Conservation (phyloP, 2,113 vertebrate species). For the Cavia aperea region DNA sequence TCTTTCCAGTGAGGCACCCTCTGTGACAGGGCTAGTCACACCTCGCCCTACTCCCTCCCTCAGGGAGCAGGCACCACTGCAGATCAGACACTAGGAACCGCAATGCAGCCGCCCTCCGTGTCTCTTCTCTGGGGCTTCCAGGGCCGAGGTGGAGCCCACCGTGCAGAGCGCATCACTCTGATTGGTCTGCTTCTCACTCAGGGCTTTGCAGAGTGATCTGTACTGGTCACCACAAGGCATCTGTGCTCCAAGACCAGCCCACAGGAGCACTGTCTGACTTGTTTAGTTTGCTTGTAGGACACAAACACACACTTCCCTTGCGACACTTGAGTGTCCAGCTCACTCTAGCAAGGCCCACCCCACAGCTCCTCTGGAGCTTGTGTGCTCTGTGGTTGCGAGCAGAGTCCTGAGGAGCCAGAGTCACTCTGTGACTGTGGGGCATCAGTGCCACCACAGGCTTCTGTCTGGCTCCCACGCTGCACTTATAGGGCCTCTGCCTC, state of each 20-base stretch:
- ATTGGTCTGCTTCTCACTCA: accelerated
- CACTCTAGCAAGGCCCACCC: not conserved
- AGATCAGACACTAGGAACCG: not conserved
- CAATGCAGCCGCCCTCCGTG: not conserved
- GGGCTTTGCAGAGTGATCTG: not conserved
- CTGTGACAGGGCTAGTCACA: not conserved
- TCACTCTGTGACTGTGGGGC: not conserved
- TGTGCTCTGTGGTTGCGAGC: not conserved
- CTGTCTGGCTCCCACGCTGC: not conserved
- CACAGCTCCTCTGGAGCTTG: not conserved
- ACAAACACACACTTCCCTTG: not conserved
- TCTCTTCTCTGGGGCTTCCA: not conserved
- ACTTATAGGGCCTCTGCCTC: not conserved
- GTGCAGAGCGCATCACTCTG: not conserved
- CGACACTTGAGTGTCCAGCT: not conserved
- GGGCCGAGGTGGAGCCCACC: not conserved
- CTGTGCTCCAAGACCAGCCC: not conserved
- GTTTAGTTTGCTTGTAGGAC: not conserved
- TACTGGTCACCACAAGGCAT: not conserved
- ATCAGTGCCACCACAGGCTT: not conserved
- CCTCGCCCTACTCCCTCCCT: not conserved
- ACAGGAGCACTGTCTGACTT: not conserved
- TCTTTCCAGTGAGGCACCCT: not conserved
- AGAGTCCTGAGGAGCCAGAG: not conserved
- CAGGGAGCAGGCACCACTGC: not conserved